phyloP scores from a whole-genome alignment of 2,888 invertebrate genomes.

The Merodon equestris region DNA sequence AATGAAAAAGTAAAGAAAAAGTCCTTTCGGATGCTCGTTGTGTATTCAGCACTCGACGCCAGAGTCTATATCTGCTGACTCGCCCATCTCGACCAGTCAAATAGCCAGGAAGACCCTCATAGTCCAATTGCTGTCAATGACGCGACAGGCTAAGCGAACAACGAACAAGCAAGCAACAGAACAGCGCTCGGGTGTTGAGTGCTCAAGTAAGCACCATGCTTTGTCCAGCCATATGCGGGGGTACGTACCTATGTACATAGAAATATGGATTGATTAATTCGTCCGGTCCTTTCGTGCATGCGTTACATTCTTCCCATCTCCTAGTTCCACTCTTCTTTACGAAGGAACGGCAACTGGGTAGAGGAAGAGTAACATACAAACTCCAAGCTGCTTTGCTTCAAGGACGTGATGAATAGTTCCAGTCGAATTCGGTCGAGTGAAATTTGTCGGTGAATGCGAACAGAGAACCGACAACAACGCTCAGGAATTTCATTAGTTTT shows the following conservation, averaged over 20 bases:
- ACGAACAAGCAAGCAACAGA: slow-evolving; percentile 13
- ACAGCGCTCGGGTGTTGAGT: slow-evolving; percentile 28
- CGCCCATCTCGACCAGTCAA: not conserved
- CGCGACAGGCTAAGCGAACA: slow-evolving; percentile 50
- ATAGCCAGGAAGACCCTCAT: slow-evolving; percentile 4
- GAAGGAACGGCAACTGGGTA: not conserved
- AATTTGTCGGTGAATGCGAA: not conserved
- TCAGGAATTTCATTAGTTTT: slow-evolving; percentile 62
- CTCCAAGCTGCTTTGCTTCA: too few relatives aligned
- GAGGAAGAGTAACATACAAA: not conserved
- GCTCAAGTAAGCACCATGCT: slow-evolving; percentile 26
- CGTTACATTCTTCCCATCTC: slow-evolving; percentile 14
- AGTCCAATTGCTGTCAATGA: slow-evolving; percentile 53
- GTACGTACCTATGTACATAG: slow-evolving; percentile 6
- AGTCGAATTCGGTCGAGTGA: slow-evolving; percentile 2
- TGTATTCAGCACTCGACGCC: slow-evolving; percentile 55
- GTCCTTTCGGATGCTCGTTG: slow-evolving; percentile 38
- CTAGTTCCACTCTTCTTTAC: not conserved
- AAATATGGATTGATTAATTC: slow-evolving; percentile 64
- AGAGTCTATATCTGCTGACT: not conserved
- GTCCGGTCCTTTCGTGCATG: slow-evolving; percentile 39
- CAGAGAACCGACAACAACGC: slow-evolving; percentile 2
- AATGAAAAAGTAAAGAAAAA: not conserved
- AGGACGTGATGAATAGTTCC: slow-evolving; percentile 3
- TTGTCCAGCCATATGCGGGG: slow-evolving; percentile 9